Percentiles rank a stretch among this genome's conserved stretches.
These are phyloP conservation scores for Catonia carolina DNA, from an alignment of 2,888 invertebrate genomes.

Conservation along the genomic window DNA sequence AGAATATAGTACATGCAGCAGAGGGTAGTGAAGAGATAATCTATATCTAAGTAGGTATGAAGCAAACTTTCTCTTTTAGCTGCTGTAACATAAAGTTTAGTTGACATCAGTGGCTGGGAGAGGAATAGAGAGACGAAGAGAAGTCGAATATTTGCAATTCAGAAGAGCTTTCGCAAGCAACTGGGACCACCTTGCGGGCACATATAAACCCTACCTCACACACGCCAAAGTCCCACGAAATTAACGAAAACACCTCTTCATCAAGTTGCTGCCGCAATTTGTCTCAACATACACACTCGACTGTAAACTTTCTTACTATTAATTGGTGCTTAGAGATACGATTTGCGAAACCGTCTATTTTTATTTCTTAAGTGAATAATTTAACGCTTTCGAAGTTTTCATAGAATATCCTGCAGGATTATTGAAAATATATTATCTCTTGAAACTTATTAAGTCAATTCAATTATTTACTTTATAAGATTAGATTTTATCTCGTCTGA, in stretches of 20 bases:
- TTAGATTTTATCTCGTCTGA: no score
- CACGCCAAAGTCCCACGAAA: not conserved
- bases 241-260: constrained; percentile 9
- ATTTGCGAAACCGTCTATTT: no score
- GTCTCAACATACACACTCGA: not conserved
- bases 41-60: constrained; percentile 8
- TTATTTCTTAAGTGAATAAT: no score
- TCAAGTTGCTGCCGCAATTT: constrained; percentile 8
- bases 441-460: no score
- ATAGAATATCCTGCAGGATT: no score
- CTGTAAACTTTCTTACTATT: no score
- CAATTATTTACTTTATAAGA: no score
- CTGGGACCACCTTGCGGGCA: constrained; percentile 9
- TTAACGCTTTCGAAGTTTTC: no score
- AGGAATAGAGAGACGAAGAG: no score
- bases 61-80: constrained; percentile 12
- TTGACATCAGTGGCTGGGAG: constrained; percentile 2
- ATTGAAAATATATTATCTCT: no score
- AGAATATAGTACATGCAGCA: no score
- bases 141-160: constrained; percentile 13
- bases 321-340: no score
- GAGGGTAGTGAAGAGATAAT: not conserved
- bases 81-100: constrained; percentile 1
- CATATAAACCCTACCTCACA: not conserved
- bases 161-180: constrained; percentile 9